A percentile compares a stretch with the other conserved stretches of the same genome.
phyloP scores from a whole-genome alignment of 2,797 vertebrate genomes.

The Loris lydekkerianus region DNA sequence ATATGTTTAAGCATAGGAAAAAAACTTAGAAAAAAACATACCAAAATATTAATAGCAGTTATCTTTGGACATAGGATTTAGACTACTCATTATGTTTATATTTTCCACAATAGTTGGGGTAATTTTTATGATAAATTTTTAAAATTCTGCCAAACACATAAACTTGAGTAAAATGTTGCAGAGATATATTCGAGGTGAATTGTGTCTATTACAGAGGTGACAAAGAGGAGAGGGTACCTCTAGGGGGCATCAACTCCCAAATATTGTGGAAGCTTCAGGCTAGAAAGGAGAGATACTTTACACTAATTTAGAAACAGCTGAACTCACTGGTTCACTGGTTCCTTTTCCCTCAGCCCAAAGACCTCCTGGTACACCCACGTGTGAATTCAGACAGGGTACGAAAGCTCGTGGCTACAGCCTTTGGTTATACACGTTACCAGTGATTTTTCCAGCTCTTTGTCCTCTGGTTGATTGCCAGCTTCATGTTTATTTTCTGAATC shows the following conservation, averaged over 20 bases:
- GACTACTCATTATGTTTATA: background rate
- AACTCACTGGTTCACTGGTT: background rate
- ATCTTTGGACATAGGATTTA: background rate
- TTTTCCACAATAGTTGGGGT: background rate
- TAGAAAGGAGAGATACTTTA: background rate
- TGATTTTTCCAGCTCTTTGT: conserved; percentile 2
- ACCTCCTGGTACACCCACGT: background rate
- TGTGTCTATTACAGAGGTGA: background rate
- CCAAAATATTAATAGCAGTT: background rate
- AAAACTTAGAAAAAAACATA: background rate
- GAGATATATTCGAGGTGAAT: background rate
- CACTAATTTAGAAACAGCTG: background rate
- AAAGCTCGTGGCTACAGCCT: background rate
- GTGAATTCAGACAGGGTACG: background rate
- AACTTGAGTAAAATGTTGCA: background rate
- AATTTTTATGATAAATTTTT: background rate
- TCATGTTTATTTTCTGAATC: conserved; percentile 39
- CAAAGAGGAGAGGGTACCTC: background rate
- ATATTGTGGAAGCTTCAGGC: background rate
- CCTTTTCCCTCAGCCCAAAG: background rate
- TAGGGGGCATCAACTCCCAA: background rate
- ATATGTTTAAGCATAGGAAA: background rate
- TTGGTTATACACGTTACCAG: background rate
- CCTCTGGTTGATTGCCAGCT: background rate
- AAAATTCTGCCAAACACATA: background rate